Evolutionary conservation across 2,888 invertebrate species (phyloP).

Genomic region (Chorisops tibialis): DNA sequence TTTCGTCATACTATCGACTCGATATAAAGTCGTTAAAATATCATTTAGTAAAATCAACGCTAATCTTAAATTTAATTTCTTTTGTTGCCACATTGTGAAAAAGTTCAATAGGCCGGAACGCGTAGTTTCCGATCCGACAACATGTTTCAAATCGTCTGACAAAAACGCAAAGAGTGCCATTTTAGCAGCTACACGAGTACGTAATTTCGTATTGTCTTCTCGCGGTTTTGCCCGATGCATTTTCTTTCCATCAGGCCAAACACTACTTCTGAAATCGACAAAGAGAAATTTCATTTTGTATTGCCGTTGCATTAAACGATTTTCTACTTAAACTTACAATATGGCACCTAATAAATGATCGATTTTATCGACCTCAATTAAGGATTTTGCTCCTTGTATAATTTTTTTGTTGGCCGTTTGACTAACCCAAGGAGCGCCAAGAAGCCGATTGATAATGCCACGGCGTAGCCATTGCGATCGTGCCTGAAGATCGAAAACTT

Average conservation of each 20-base stretch:
- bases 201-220: conserved; percentile 52
- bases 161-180: conserved; percentile 71
- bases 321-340: conserved; percentile 29
- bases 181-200: conserved; percentile 73
- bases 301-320: not conserved
- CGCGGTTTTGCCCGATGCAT: conserved; percentile 29
- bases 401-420: conserved; percentile 80
- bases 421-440: conserved; percentile 56
- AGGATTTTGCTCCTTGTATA: conserved; percentile 71
- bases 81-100: conserved; percentile 60
- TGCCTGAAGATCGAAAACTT: conserved; percentile 78
- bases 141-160: conserved; percentile 60
- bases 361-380: conserved; percentile 75
- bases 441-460: conserved; percentile 67
- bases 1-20: conserved; percentile 39
- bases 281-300: not conserved
- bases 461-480: conserved; percentile 79
- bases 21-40: conserved; percentile 56
- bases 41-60: conserved; percentile 60
- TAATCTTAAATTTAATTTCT: conserved; percentile 57
- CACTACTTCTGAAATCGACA: conserved; percentile 53
- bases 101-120: conserved; percentile 57
- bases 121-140: conserved; percentile 60
- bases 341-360: conserved; percentile 54
- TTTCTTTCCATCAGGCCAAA: conserved; percentile 59